phyloP scores from a whole-genome alignment of 2,888 invertebrate species.

The Dryobotodes eremita region DNA sequence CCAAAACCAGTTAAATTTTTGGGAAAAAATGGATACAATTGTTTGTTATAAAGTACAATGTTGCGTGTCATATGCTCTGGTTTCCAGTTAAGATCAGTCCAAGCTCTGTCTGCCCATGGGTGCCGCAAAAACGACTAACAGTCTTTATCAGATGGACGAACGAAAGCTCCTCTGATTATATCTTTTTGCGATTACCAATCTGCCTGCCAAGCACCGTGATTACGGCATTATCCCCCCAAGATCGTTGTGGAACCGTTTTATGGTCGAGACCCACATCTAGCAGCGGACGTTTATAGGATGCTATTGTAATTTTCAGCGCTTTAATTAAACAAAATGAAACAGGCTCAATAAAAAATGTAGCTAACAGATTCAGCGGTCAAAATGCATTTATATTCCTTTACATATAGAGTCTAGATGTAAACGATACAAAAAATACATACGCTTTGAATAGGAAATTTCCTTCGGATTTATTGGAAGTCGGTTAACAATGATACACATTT shows the following conservation, averaged over 20 bases:
- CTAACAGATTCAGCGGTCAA: constrained; percentile 14
- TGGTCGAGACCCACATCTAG: constrained; percentile 39
- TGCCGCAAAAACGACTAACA: constrained; percentile 28
- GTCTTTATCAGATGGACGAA: constrained; percentile 33
- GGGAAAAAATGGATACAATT: not conserved
- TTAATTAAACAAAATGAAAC: constrained; percentile 29
- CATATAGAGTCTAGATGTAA: not conserved
- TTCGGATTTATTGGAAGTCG: not conserved
- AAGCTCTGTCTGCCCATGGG: not conserved
- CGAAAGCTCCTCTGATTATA: constrained; percentile 34
- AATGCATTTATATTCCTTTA: not conserved
- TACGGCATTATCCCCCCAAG: constrained; percentile 42
- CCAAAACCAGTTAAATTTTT: not conserved
- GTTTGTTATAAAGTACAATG: not conserved
- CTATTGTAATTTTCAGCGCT: constrained; percentile 42
- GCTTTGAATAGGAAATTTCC: not conserved
- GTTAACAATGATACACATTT: constrained; percentile 16
- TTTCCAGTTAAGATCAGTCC: not conserved
- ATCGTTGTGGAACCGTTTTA: constrained; percentile 56
- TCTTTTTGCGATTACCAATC: constrained; percentile 57
- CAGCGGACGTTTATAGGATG: constrained; percentile 41
- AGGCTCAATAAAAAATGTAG: constrained; percentile 1
- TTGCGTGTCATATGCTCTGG: not conserved
- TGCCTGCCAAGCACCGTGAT: constrained; percentile 37
- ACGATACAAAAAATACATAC: constrained; percentile 3